Base-by-base conservation (phyloP, 2,888 invertebrate species). In the Metalampra italica region DNA sequence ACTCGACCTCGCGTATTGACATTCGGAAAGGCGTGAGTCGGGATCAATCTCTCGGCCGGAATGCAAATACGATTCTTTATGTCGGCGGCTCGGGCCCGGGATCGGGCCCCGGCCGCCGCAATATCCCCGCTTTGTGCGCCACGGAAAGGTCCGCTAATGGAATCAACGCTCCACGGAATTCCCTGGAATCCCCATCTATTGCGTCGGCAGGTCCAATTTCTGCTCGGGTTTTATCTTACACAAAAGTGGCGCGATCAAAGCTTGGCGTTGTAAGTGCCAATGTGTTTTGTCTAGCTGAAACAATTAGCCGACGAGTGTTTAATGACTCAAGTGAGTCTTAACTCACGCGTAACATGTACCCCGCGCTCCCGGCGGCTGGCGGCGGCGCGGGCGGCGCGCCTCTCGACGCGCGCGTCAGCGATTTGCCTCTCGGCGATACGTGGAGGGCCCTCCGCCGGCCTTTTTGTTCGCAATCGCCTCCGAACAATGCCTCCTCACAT, bases 11-110 rank as follows among this genome's bases (percentile, higher is more conserved):
- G 55, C 64, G 66, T 76, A 74, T 78, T 77, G 75, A 71, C 75
- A 75, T 71, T 71, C 62, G 54, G 64, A 65, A 71, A 68, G 64
- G 63, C 66, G 66, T 62, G 64, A 77, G 75, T 73, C 74, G 71
- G 68, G 77, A 82, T 78, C 82, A 77, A 77, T 75, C 73, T 69
- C 75, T 51, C 58, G 70, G 71, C 69, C 65, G 70, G 73, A 79
- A 83, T 82, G 81, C 80, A 82, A 83, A 83, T 83, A 82, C 75
- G 72, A 75, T 75, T 82, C 78, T 81, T 80, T 80, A 73, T 70
- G 22, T 2, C 63, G 69, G 68, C 53, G 66, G 66, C 66, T 68
- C 72, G 74, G 75, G 71, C 71, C 76, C 55, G 71, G 70, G 78
- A 78, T 80, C 77, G 79, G 70, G 69, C 32, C n/a, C 69, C 67